Percentiles rank a stretch among this genome's conserved stretches.
phyloP scores from a whole-genome alignment of 2,113 vertebrate genomes.

The Nothobranchius furzeri region DNA sequence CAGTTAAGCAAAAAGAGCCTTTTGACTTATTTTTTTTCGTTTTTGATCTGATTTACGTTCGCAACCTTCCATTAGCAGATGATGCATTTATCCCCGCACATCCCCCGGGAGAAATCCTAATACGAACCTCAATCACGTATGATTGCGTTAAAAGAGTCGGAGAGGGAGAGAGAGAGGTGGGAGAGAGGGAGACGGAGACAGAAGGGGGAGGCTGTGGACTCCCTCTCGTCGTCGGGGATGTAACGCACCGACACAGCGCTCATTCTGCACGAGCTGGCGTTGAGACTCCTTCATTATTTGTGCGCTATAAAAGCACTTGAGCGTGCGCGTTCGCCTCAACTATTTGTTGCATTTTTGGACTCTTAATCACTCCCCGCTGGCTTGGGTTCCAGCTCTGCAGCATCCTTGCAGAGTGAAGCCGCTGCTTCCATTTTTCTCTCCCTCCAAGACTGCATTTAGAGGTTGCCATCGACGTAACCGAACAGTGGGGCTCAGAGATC shows the following conservation, averaged over 20 bases:
- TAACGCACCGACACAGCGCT: slow-evolving; percentile 46
- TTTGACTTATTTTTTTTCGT: background rate
- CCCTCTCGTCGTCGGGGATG: slow-evolving; percentile 50
- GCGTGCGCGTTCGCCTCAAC: slow-evolving; percentile 43
- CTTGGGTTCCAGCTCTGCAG: slow-evolving; percentile 65
- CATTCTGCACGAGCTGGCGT: slow-evolving; percentile 32
- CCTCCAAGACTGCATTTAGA: slow-evolving; percentile 37
- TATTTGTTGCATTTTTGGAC: slow-evolving; percentile 60
- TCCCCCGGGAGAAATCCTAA: slow-evolving; percentile 79
- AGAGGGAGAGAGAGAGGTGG: slow-evolving; percentile 36
- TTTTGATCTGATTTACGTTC: background rate
- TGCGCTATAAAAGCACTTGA: slow-evolving; percentile 22
- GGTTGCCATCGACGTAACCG: slow-evolving; percentile 48
- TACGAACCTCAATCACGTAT: slow-evolving; percentile 93
- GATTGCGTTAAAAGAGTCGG: slow-evolving; percentile 84
- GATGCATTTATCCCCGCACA: slow-evolving; percentile 1
- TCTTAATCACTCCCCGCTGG: slow-evolving; percentile 31
- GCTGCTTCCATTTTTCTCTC: slow-evolving; percentile 37
- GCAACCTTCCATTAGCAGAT: slow-evolving; percentile 20
- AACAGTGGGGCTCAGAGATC: slow-evolving; percentile 19
- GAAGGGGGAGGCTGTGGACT: slow-evolving; percentile 28
- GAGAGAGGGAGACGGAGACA: slow-evolving; percentile 5
- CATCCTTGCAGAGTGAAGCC: slow-evolving; percentile 56
- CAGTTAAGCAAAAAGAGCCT: background rate
- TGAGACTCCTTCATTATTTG: slow-evolving; percentile 42